Percentiles rank a stretch among this genome's conserved stretches.
phyloP scores from a whole-genome alignment of 2,797 vertebrate species.

The Aplochiton taeniatus region DNA sequence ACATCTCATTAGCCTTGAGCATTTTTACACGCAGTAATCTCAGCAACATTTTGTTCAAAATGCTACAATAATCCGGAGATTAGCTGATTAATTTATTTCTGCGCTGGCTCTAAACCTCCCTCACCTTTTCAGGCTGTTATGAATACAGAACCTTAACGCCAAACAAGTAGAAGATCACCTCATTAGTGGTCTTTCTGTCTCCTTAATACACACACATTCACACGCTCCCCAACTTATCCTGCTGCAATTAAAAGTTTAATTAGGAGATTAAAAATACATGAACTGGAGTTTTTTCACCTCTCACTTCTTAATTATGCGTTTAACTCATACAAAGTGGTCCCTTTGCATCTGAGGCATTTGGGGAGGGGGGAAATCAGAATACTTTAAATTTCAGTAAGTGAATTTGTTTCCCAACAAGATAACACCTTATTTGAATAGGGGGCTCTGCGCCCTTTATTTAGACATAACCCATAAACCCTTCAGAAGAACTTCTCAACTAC shows the following conservation, averaged over 20 bases:
- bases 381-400: constrained; percentile 46
- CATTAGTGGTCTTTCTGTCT: constrained; percentile 54
- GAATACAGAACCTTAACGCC: constrained; percentile 65
- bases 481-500: no score
- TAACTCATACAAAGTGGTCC: constrained; percentile 59
- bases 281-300: constrained; percentile 76
- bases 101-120: constrained; percentile 57
- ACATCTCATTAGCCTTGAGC: constrained; percentile 70
- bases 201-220: constrained; percentile 10
- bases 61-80: constrained; percentile 72
- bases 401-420: constrained; percentile 1
- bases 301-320: constrained; percentile 76
- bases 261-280: constrained; percentile 81
- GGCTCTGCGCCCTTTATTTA: no score
- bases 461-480: no score
- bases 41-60: constrained; percentile 64
- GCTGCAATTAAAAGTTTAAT: constrained; percentile 83
- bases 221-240: constrained; percentile 70
- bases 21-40: constrained; percentile 63
- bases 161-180: constrained; percentile 67
- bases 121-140: constrained; percentile 71
- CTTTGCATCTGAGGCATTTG: constrained; percentile 60
- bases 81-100: constrained; percentile 74
- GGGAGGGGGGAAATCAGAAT: constrained; percentile 63
- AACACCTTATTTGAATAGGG: no score